These are phyloP conservation scores for Stigmatopora argus DNA, from an alignment of 2,113 vertebrate genomes.

Conservation along the genomic window DNA sequence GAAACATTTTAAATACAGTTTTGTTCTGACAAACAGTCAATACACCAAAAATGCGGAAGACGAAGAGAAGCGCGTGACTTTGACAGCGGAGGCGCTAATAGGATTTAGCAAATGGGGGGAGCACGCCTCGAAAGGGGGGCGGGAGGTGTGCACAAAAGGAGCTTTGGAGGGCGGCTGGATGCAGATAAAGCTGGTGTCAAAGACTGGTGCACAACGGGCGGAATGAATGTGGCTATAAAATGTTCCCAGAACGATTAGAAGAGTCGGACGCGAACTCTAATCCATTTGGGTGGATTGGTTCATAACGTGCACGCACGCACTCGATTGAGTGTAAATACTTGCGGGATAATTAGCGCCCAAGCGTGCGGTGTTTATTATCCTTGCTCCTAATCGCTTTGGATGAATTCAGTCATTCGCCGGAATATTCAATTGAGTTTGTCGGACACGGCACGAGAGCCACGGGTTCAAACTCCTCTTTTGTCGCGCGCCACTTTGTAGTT, in stretches of 20 bases:
- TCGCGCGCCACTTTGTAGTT: too few species aligned
- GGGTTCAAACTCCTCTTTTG: too few species aligned
- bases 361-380: neutral
- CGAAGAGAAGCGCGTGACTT: neutral
- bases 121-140: slow-evolving; percentile 31
- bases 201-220: slow-evolving; percentile 42
- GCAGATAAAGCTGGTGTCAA: slow-evolving; percentile 51
- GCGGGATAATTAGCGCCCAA: neutral
- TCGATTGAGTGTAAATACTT: slow-evolving; percentile 20
- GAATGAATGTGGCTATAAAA: slow-evolving; percentile 48
- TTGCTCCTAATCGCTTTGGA: neutral
- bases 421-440: too few species aligned
- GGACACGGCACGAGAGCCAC: too few species aligned
- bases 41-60: neutral
- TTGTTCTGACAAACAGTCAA: neutral
- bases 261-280: slow-evolving; percentile 56
- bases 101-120: slow-evolving; percentile 46
- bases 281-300: slow-evolving; percentile 57
- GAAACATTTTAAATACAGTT: neutral
- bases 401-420: too few species aligned
- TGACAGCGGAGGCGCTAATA: slow-evolving; percentile 21
- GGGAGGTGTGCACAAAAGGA: slow-evolving; percentile 38
- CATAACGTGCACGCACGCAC: slow-evolving; percentile 34
- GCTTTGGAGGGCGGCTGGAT: slow-evolving; percentile 37
- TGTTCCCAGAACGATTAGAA: slow-evolving; percentile 63